Percentiles rank a stretch among this genome's conserved stretches.
Conservation (phyloP, 2,888 invertebrate species). For the Anodontia alba region DNA sequence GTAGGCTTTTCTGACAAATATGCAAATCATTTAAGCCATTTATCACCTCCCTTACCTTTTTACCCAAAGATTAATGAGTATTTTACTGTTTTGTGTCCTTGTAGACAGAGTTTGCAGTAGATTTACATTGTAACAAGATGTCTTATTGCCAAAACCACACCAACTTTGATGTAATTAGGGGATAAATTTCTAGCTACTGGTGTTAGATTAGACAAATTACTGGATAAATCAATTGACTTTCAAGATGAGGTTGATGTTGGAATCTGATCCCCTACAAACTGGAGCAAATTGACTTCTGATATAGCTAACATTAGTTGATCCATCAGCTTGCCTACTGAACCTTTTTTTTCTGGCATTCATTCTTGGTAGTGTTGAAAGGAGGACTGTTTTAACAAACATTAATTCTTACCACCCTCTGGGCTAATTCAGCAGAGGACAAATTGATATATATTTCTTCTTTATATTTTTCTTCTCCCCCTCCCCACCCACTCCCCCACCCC, state of each 20-base stretch:
- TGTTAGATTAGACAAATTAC: constrained; percentile 7
- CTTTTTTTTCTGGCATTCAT: too few species aligned
- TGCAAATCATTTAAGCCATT: not conserved
- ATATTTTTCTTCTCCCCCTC: too few species aligned
- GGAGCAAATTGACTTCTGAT: constrained; percentile 2
- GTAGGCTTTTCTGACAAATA: not conserved
- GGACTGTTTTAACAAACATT: too few species aligned
- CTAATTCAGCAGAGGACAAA: too few species aligned
- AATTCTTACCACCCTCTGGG: too few species aligned
- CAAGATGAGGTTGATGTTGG: constrained; percentile 1
- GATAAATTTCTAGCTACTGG: not conserved
- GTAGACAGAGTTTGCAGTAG: not conserved
- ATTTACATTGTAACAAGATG: not conserved
- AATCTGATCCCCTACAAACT: not conserved
- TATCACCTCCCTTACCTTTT: not conserved
- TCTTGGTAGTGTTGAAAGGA: too few species aligned
- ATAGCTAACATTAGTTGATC: not conserved
- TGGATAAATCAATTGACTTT: not conserved
- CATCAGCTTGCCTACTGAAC: too few species aligned
- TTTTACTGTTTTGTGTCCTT: not conserved
- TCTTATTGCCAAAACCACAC: constrained; percentile 1
- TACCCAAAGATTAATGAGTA: not conserved
- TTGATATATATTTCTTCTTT: too few species aligned
- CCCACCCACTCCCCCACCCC: too few species aligned
- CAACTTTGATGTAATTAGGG: not conserved